Conservation (phyloP, 2,888 invertebrate species). For the Chesias legatella region DNA sequence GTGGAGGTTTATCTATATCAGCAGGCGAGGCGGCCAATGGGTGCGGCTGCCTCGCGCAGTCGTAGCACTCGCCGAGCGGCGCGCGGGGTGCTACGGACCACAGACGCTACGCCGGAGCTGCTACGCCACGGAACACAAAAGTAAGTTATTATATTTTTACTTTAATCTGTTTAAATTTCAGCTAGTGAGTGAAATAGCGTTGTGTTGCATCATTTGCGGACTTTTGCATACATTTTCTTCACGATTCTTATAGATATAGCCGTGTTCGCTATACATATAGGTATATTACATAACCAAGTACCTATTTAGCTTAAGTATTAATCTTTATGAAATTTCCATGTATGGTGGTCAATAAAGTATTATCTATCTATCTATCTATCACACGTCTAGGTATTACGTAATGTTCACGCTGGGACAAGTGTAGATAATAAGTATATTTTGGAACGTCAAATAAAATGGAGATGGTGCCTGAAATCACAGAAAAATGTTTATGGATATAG, state of each 20-base stretch:
- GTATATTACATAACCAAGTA: constrained; percentile 25
- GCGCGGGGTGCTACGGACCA: constrained; percentile 68
- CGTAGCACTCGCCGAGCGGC: constrained; percentile 59
- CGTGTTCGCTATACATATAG: constrained; percentile 9
- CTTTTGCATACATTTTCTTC: too few relatives aligned
- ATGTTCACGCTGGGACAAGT: too few relatives aligned
- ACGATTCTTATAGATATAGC: too few relatives aligned
- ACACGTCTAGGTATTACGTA: too few relatives aligned
- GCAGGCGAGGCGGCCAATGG: constrained; percentile 62
- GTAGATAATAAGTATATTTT: too few relatives aligned
- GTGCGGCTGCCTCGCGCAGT: constrained; percentile 65
- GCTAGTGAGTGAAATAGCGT: neutral
- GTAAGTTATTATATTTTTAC: constrained; percentile 47
- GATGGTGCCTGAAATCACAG: too few relatives aligned
- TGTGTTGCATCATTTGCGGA: neutral
- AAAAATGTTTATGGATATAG: too few relatives aligned
- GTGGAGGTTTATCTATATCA: constrained; percentile 54
- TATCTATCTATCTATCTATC: constrained; percentile 16
- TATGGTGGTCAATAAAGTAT: too few relatives aligned
- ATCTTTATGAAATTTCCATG: too few relatives aligned
- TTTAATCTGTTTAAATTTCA: constrained; percentile 9
- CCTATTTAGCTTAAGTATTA: too few relatives aligned
- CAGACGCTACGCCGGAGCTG: constrained; percentile 71
- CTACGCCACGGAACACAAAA: constrained; percentile 68
- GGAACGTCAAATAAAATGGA: too few relatives aligned